These are phyloP conservation scores for Dioctria linearis DNA, from an alignment of 2,888 invertebrate species.

Conservation along the genomic window DNA sequence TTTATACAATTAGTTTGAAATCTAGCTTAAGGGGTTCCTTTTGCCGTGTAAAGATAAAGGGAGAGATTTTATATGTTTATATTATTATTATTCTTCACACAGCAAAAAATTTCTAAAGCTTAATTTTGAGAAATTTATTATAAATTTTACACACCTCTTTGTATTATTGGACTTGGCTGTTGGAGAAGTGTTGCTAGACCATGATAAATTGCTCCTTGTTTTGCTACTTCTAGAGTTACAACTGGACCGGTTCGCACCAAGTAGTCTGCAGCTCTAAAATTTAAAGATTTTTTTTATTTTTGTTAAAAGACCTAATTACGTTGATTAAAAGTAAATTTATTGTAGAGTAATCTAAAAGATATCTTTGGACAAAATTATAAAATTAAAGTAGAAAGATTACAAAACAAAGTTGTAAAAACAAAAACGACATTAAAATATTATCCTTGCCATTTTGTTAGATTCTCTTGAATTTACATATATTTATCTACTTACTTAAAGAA, in stretches of 20 bases:
- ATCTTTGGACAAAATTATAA: background rate
- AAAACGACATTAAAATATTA: too few species aligned
- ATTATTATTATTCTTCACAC: background rate
- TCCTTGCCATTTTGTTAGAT: too few species aligned
- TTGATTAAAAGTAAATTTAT: too few species aligned
- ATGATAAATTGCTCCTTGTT: conserved; percentile 97
- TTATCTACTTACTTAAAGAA: too few species aligned
- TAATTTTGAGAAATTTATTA: background rate
- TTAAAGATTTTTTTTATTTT: background rate
- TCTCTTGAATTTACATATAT: too few species aligned
- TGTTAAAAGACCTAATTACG: background rate
- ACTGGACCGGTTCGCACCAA: conserved; percentile 94
- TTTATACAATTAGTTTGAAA: background rate
- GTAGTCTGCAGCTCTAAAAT: conserved; percentile 90
- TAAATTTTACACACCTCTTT: conserved; percentile 75
- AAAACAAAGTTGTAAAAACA: too few species aligned
- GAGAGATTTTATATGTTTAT: too few species aligned
- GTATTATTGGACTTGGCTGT: conserved; percentile 89
- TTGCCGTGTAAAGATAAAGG: background rate
- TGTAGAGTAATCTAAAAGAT: background rate
- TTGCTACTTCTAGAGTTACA: conserved; percentile 96
- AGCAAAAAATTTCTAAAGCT: background rate
- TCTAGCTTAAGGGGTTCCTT: background rate
- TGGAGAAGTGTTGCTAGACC: conserved; percentile 93
- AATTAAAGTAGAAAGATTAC: too few species aligned